Conservation (phyloP, 2,797 vertebrate species). For the Pseudomugil gertrudae region DNA sequence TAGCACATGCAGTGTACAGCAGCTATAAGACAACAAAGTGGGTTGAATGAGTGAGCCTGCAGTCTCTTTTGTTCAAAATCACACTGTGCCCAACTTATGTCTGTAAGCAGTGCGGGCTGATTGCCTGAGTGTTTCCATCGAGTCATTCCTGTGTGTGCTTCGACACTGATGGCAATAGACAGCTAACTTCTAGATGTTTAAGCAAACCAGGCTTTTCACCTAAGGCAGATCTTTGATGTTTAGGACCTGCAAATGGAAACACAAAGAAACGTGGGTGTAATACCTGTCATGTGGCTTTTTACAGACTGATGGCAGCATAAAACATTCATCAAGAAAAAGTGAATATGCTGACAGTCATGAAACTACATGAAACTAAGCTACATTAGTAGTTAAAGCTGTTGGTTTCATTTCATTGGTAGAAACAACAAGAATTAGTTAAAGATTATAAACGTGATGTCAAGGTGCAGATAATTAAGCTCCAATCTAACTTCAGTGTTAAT, state of each 20-base stretch:
- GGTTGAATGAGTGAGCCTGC: constrained; percentile 57
- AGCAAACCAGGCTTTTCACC: constrained; percentile 71
- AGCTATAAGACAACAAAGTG: constrained; percentile 66
- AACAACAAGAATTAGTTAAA: constrained; percentile 7
- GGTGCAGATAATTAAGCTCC: constrained; percentile 26
- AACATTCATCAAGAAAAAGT: constrained; percentile 51
- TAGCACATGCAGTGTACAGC: constrained; percentile 59
- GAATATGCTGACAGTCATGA: constrained; percentile 58
- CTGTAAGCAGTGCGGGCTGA: constrained; percentile 68
- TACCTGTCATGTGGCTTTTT: constrained; percentile 50
- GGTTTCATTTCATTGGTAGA: constrained; percentile 25
- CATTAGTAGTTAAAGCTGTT: no score
- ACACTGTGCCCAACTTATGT: constrained; percentile 62
- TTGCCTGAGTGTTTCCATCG: constrained; percentile 68
- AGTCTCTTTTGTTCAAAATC: constrained; percentile 73
- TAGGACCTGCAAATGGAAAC: constrained; percentile 61
- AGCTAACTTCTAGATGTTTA: constrained; percentile 68
- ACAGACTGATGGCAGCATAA: constrained; percentile 54
- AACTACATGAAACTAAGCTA: constrained; percentile 30
- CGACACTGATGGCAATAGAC: constrained; percentile 75
- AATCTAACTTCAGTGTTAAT: no score
- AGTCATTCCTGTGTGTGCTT: constrained; percentile 54
- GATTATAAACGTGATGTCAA: constrained; percentile 26
- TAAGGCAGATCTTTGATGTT: constrained; percentile 70
- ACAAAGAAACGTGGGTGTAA: constrained; percentile 43